phyloP scores from a whole-genome alignment of 2,888 invertebrate genomes.

The Cephus spinipes region DNA sequence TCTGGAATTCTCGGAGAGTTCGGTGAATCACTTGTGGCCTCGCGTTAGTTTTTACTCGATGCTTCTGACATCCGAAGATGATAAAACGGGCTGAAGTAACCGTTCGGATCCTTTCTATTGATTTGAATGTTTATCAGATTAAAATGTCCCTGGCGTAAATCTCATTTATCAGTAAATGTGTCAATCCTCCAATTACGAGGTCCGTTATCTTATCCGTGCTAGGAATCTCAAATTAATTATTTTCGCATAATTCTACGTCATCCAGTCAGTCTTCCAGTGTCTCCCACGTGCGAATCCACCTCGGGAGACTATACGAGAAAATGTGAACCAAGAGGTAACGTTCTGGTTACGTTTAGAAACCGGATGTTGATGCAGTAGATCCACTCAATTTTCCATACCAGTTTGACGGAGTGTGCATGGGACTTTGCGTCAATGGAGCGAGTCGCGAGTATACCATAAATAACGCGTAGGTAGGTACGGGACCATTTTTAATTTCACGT shows the following conservation, averaged over 20 bases:
- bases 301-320: neutral
- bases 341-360: neutral
- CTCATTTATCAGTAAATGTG: too few species aligned
- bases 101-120: neutral
- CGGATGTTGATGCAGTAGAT: neutral
- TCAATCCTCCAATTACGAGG: neutral
- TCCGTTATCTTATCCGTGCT: neutral
- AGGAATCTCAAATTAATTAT: neutral
- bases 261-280: neutral
- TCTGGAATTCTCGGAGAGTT: neutral
- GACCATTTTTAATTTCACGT: slow-evolving; percentile 1
- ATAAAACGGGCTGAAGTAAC: neutral
- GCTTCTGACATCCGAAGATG: neutral
- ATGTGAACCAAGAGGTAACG: neutral
- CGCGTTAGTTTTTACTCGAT: neutral
- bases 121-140: neutral
- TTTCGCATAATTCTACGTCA: neutral
- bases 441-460: neutral
- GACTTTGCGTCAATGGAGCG: neutral
- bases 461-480: neutral
- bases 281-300: neutral
- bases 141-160: neutral
- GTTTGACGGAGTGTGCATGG: neutral
- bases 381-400: neutral
- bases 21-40: neutral